Percentiles rank a stretch among this genome's conserved stretches.
Evolutionary conservation across 92 coral and sea anemone species (phyloP).

Genomic region (Heliopora coerulea): DNA sequence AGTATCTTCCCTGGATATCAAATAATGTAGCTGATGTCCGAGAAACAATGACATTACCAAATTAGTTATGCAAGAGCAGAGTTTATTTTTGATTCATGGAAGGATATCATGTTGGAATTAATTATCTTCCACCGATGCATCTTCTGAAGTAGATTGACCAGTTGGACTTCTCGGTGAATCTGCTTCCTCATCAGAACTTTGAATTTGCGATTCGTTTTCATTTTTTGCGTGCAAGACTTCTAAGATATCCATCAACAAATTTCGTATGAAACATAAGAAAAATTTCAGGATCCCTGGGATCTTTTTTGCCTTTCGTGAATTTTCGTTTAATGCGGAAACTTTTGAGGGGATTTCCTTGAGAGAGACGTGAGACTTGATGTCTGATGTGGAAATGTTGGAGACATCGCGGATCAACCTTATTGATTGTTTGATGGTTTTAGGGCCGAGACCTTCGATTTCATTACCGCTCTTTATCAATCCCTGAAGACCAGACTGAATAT

Average conservation of each 20-base stretch:
- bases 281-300: constrained; percentile 29
- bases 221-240: constrained; percentile 8
- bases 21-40: no score
- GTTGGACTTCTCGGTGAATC: background rate
- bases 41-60: no score
- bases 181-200: background rate
- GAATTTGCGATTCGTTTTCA: background rate
- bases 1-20: no score
- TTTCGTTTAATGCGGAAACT: constrained; percentile 16
- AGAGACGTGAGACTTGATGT: constrained; percentile 17
- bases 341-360: constrained; percentile 1
- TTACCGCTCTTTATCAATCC: constrained; percentile 23
- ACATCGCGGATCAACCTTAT: background rate
- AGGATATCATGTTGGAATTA: no score
- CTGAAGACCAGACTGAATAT: constrained; percentile 20
- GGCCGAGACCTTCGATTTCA: constrained; percentile 18
- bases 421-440: constrained; percentile 1
- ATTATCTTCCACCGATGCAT: no score
- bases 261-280: constrained; percentile 20
- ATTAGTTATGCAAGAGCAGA: no score
- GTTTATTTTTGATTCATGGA: no score
- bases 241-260: constrained; percentile 30
- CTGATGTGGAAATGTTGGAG: constrained; percentile 1
- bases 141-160: no score
- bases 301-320: constrained; percentile 13